Evolutionary conservation across 2,888 invertebrate genomes (phyloP).

Genomic region (Cataglyphis albicans): DNA sequence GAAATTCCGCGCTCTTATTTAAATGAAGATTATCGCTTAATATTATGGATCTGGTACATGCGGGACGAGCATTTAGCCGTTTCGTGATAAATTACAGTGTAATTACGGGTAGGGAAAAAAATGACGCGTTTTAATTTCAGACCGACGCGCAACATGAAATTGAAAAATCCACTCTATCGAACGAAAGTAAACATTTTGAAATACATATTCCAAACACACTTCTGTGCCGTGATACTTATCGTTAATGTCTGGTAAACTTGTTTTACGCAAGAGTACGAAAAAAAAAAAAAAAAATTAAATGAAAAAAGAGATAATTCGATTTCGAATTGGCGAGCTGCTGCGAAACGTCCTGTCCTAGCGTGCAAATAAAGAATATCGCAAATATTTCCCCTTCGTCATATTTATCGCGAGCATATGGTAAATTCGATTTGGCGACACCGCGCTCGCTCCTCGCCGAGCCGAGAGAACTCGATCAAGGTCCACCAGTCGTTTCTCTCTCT

Average conservation of each 20-base stretch:
- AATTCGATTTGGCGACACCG: constrained; percentile 52
- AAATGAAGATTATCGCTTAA: constrained; percentile 53
- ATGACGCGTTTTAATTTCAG: constrained; percentile 39
- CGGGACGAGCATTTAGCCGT: constrained; percentile 47
- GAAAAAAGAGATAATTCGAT: background rate
- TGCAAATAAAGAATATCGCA: constrained; percentile 41
- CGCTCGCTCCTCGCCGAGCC: constrained; percentile 22
- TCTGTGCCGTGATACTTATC: background rate
- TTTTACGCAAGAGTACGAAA: background rate
- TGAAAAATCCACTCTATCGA: constrained; percentile 33
- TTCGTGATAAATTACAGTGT: constrained; percentile 44
- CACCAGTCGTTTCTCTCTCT: constrained; percentile 17
- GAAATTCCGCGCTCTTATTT: constrained; percentile 42
- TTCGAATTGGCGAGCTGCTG: background rate
- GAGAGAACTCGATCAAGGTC: constrained; percentile 32
- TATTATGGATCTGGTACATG: constrained; percentile 45
- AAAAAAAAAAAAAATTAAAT: background rate
- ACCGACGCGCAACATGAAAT: constrained; percentile 26
- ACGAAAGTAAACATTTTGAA: constrained; percentile 30
- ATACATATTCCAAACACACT: background rate
- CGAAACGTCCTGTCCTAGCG: constrained; percentile 2
- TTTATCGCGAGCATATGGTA: constrained; percentile 44
- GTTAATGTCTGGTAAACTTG: constrained; percentile 5
- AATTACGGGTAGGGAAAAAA: constrained; percentile 30
- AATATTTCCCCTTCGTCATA: constrained; percentile 43